These are phyloP conservation scores for Elachura formosa DNA, from an alignment of 2,113 vertebrate genomes.

Conservation along the genomic window DNA sequence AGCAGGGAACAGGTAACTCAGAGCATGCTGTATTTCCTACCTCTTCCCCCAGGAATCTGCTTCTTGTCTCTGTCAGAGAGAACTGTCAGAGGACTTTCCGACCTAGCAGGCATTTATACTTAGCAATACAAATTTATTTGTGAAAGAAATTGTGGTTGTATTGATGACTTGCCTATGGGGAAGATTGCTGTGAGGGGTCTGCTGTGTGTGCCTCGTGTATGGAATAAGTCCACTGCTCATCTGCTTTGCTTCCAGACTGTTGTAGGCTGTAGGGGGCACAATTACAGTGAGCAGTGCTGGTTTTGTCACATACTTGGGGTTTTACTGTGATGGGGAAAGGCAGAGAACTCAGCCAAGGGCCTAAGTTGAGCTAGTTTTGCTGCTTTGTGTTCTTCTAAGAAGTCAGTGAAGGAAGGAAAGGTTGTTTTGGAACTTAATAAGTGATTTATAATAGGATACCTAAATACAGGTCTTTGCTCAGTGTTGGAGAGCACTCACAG, in stretches of 20 bases:
- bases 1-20: background rate
- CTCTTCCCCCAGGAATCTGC: background rate
- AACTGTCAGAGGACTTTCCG: background rate
- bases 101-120: background rate
- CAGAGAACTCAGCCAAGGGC: background rate
- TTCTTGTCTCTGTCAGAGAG: background rate
- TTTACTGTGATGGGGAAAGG: background rate
- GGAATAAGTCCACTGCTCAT: background rate
- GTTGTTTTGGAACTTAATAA: background rate
- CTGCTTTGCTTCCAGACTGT: background rate
- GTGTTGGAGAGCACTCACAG: background rate
- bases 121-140: background rate
- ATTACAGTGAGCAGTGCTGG: background rate
- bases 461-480: background rate
- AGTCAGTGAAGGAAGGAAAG: background rate
- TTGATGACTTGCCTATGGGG: background rate
- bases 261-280: background rate
- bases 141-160: background rate
- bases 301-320: background rate
- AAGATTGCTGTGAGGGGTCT: background rate
- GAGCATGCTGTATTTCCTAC: background rate
- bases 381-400: background rate
- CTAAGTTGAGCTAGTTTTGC: background rate
- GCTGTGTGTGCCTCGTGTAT: background rate
- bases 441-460: background rate